phyloP scores from a whole-genome alignment of 37 sponge, comb jelly and placozoan genomes.

The Agelas oroides region DNA sequence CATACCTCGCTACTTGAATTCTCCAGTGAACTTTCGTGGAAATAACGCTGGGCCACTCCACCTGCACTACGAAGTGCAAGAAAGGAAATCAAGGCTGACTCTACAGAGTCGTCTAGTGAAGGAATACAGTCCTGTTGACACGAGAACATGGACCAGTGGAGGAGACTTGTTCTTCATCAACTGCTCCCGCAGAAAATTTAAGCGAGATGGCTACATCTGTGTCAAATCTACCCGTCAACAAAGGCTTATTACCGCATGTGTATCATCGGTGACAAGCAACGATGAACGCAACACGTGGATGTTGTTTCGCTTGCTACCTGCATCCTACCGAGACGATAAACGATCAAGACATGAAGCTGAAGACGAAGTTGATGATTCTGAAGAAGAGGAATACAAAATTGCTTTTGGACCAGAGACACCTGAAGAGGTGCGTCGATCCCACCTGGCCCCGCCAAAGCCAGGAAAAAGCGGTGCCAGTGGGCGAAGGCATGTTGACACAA shows the following conservation, averaged over 20 bases:
- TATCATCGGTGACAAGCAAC: slow-evolving; percentile 20
- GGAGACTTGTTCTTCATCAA: slow-evolving; percentile 62
- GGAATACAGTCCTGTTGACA: slow-evolving; percentile 3
- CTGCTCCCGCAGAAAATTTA: slow-evolving; percentile 29
- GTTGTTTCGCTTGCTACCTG: slow-evolving; percentile 46
- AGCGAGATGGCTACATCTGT: slow-evolving; percentile 44
- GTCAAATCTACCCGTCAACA: slow-evolving; percentile 12
- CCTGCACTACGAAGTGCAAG: slow-evolving; percentile 29
- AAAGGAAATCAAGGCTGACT: slow-evolving; percentile 3
- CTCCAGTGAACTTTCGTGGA: slow-evolving; percentile 29
- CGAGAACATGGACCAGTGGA: slow-evolving; percentile 30
- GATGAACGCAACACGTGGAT: slow-evolving; percentile 9
- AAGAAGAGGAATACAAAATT: no score
- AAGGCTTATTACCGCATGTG: slow-evolving; percentile 26
- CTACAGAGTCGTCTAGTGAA: slow-evolving; percentile 50
- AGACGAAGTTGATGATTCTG: no score
- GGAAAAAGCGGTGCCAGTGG: no score
- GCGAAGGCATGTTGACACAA: no score
- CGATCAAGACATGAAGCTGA: no score
- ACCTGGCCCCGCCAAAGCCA: no score
- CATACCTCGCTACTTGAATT: slow-evolving; percentile 47
- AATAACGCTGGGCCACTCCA: slow-evolving; percentile 40
- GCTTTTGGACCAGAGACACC: no score
- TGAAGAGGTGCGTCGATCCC: no score
- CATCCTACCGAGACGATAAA: neutral